These are phyloP conservation scores for Hypselothyrea guttata DNA, from an alignment of 2,888 invertebrate species.

Conservation along the genomic window DNA sequence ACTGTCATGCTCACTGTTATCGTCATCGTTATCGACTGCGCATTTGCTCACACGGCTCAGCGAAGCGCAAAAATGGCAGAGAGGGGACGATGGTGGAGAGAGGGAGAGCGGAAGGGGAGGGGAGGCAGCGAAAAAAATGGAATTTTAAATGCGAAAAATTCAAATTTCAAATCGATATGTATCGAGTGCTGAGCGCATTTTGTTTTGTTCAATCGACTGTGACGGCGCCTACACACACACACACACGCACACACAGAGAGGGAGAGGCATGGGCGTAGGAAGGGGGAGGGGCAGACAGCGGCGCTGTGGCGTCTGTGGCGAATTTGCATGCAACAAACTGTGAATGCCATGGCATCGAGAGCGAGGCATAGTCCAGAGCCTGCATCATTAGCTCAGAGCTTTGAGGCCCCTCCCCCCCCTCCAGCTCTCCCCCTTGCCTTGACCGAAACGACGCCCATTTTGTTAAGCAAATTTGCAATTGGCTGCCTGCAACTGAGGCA, in stretches of 20 bases:
- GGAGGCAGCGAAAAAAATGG: constrained; percentile 11
- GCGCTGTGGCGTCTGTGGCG: constrained; percentile 15
- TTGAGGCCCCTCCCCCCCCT: background rate
- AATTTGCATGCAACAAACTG: constrained; percentile 60
- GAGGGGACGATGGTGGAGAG: constrained; percentile 8
- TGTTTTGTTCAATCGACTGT: constrained; percentile 72
- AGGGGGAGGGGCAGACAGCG: background rate
- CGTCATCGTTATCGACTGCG: constrained; percentile 43
- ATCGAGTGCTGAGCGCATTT: constrained; percentile 45
- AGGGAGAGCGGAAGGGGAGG: no score
- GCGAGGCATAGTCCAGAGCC: constrained; percentile 8
- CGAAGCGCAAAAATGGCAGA: constrained; percentile 48
- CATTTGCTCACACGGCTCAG: constrained; percentile 56
- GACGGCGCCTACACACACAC: constrained; percentile 25
- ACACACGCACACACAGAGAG: no score
- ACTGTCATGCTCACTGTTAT: constrained; percentile 13
- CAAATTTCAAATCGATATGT: constrained; percentile 43
- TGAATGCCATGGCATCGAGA: constrained; percentile 38
- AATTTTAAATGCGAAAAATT: constrained; percentile 12
- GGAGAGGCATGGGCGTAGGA: background rate
- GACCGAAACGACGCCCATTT: constrained; percentile 72
- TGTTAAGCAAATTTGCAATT: constrained; percentile 76
- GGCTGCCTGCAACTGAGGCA: constrained; percentile 44
- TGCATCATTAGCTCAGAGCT: constrained; percentile 61
- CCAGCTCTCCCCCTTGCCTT: background rate